Base-by-base conservation (phyloP, 2,888 invertebrate species). In the Horisme vitalbata region DNA sequence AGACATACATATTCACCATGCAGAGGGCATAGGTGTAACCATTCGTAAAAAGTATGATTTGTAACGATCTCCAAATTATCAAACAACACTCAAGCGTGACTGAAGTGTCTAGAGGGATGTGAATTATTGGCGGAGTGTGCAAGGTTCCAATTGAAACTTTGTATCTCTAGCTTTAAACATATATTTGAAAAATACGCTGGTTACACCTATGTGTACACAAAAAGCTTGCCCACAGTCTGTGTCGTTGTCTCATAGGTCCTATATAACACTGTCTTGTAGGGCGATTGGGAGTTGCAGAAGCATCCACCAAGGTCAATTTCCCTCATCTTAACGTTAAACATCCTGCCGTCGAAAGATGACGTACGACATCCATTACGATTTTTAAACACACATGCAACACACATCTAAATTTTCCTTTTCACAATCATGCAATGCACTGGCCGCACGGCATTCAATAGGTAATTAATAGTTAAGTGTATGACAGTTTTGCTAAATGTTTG, bases 241-340 rank as follows among this genome's bases (percentile, higher is more conserved):
- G 53, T 52, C 52, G 54, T 46, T 49, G 35, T 27, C 41, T 44
- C 34, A 48, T 41, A 50, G 74, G 83, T 83, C 37, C 83, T 84
- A 80, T 82, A 82, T 81, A 86, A 86, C 86, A 86, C 86, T 61
- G 59, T 63, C 71, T 75, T 71, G 72, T 70, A 57, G 72, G 80
- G 85, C 87, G 79, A 86, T 75, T 68, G 75, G 83, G 85, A 72
- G 83, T 72, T 75, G 72, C 71, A 44, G 45, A 41, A 48, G 73
- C 75, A 75, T 80, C 86, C 76, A 86, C 85, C 88, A 89, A 86
- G 83, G 86, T 88, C 89, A 89, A 84, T 70, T 88, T 89, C 87
- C 86, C 76, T 79, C 73, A 78, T 83, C 77, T 87, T 85, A 86
- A 82, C 65, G 68, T 76, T 79, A 84, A 85, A 83, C 83, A 84